Evolutionary conservation across 2,797 vertebrate species (phyloP).

Genomic region (Bothrops alternatus): DNA sequence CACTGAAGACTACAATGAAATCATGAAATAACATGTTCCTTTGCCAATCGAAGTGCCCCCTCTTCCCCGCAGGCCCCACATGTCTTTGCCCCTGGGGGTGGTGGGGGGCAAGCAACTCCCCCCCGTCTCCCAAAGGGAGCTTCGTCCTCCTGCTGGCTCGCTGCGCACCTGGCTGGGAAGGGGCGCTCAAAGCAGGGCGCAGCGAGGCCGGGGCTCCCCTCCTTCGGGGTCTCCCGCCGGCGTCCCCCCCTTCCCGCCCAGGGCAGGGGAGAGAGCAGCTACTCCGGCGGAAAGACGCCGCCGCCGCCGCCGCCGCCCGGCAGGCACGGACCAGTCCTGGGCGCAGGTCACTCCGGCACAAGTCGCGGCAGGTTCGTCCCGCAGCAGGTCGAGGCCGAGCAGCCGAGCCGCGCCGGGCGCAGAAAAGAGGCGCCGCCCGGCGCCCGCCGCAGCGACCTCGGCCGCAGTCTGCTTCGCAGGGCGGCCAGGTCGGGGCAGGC

Average conservation of each 20-base stretch:
- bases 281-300: not conserved
- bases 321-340: not conserved
- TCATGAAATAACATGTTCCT: not conserved
- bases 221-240: too few relatives aligned
- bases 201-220: too few relatives aligned
- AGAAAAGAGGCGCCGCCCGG: not conserved
- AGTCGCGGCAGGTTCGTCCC: not conserved
- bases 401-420: not conserved
- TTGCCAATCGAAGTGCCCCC: not conserved
- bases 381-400: not conserved
- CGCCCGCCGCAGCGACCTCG: not conserved
- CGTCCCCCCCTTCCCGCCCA: not conserved
- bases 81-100: not conserved
- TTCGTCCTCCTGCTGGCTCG: not conserved
- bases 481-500: not conserved
- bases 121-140: not conserved
- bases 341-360: not conserved
- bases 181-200: too few relatives aligned
- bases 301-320: not conserved
- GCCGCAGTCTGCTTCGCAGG: not conserved
- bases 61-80: not conserved
- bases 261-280: not conserved
- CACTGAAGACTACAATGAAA: not conserved
- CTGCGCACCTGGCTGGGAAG: not conserved
- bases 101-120: too few relatives aligned